Evolutionary conservation across 2,888 invertebrate species (phyloP).

Genomic region (Agonopterix alstromeriana): DNA sequence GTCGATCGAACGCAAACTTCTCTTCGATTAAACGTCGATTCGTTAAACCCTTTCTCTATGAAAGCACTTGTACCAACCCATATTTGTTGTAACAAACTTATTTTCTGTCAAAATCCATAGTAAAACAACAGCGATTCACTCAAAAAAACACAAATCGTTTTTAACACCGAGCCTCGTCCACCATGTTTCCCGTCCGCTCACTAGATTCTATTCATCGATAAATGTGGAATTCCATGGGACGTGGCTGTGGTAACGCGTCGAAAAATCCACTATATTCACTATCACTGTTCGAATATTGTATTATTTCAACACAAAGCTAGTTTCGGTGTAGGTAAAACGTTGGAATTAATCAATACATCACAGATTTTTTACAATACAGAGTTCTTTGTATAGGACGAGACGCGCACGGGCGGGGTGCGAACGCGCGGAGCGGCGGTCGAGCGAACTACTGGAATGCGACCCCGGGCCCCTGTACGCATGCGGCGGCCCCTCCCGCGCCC

Average conservation of each 20-base stretch:
- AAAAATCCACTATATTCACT: conserved; percentile 35
- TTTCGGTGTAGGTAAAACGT: conserved; percentile 52
- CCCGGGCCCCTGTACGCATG: conserved; percentile 62
- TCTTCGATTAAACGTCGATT: conserved; percentile 16
- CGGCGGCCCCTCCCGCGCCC: conserved; percentile 35
- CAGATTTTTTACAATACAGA: conserved; percentile 73
- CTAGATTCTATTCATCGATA: conserved; percentile 75
- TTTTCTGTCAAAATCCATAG: conserved; percentile 24
- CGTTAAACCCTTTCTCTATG: conserved; percentile 18
- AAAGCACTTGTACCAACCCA: conserved; percentile 54
- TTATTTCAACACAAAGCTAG: conserved; percentile 24
- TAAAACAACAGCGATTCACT: conserved; percentile 42
- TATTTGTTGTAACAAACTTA: conserved; percentile 41
- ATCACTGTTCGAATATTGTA: conserved; percentile 28
- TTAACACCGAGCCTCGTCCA: conserved; percentile 52
- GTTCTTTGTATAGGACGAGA: conserved; percentile 70
- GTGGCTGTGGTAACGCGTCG: conserved; percentile 56
- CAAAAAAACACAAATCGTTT: conserved; percentile 32
- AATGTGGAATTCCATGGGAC: conserved; percentile 73
- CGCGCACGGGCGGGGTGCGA: conserved; percentile 41
- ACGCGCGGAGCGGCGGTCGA: conserved; percentile 55
- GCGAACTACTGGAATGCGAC: conserved; percentile 71
- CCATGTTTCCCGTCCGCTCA: conserved; percentile 48
- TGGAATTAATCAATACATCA: conserved; percentile 77
- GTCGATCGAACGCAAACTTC: conserved; percentile 33